Conservation (phyloP, 2,888 invertebrate species). For the Macrostomum cliftonense region DNA sequence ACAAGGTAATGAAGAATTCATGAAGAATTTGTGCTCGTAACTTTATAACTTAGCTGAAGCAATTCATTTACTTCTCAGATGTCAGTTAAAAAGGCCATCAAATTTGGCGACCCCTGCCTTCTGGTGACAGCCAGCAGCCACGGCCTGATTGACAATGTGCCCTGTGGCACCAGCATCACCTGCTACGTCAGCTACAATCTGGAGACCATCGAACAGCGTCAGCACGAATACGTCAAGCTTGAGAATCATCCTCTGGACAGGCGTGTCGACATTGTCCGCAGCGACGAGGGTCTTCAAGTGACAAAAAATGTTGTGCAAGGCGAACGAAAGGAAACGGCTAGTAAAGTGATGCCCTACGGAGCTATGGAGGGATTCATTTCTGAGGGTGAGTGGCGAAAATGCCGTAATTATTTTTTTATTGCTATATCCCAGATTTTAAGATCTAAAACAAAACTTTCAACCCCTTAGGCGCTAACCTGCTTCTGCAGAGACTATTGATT, state of each 20-base stretch:
- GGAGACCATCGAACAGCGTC: slow-evolving; percentile 35
- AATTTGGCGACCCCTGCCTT: slow-evolving; percentile 17
- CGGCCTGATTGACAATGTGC: slow-evolving; percentile 33
- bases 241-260: slow-evolving; percentile 33
- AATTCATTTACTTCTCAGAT: not conserved
- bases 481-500: slow-evolving; percentile 32
- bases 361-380: slow-evolving; percentile 34
- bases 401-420: too few species aligned
- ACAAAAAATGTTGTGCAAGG: slow-evolving; percentile 31
- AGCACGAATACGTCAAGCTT: slow-evolving; percentile 37
- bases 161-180: slow-evolving; percentile 35
- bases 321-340: slow-evolving; percentile 16
- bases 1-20: slow-evolving; percentile 22
- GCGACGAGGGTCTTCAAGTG: slow-evolving; percentile 23
- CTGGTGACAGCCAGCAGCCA: slow-evolving; percentile 36
- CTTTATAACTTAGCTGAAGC: too few species aligned
- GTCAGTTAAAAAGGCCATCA: not conserved
- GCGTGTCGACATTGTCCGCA: slow-evolving; percentile 28
- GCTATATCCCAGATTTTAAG: not conserved
- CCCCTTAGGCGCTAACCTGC: slow-evolving; percentile 35
- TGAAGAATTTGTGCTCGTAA: too few species aligned
- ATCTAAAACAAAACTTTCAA: too few species aligned
- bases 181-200: slow-evolving; percentile 29
- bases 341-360: slow-evolving; percentile 3
- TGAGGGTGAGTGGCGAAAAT: slow-evolving; percentile 28